Percentiles rank a stretch among this genome's conserved stretches.
Evolutionary conservation across 2,113 vertebrate genomes (phyloP).

Genomic region (Tringa solitaria): DNA sequence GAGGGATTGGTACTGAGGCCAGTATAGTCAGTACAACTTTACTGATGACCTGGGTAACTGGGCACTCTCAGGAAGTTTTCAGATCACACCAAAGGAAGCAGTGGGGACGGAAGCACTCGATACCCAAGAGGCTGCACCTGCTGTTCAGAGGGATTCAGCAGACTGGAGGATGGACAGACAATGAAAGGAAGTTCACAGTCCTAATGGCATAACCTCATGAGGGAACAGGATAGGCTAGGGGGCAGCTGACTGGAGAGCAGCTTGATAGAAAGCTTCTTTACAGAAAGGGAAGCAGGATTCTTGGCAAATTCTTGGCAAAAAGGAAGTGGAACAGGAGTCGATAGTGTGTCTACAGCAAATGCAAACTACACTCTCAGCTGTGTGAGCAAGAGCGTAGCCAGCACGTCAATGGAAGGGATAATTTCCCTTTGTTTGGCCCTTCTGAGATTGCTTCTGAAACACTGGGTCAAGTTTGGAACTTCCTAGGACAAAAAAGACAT

Average conservation of each 20-base stretch:
- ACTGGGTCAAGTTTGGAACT: neutral
- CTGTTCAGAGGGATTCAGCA: neutral
- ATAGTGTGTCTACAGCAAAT: neutral
- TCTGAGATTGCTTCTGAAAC: neutral
- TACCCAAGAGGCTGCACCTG: conserved; percentile 28
- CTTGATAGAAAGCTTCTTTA: neutral
- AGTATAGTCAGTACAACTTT: neutral
- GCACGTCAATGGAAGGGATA: neutral
- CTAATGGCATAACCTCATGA: neutral
- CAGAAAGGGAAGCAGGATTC: neutral
- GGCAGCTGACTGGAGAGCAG: neutral
- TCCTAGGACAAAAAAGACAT: neutral
- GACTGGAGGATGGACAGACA: neutral
- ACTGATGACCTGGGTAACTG: neutral
- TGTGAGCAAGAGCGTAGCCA: neutral
- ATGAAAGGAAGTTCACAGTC: neutral
- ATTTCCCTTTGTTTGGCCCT: neutral
- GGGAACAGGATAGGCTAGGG: neutral
- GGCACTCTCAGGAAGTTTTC: neutral
- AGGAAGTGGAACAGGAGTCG: neutral
- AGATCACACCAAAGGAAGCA: neutral
- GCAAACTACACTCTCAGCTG: neutral
- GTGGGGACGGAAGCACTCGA: neutral
- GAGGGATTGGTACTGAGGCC: neutral
- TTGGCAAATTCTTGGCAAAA: neutral